Conservation (phyloP, 1,140 invertebrate species). For the Drosophila suzukii region DNA sequence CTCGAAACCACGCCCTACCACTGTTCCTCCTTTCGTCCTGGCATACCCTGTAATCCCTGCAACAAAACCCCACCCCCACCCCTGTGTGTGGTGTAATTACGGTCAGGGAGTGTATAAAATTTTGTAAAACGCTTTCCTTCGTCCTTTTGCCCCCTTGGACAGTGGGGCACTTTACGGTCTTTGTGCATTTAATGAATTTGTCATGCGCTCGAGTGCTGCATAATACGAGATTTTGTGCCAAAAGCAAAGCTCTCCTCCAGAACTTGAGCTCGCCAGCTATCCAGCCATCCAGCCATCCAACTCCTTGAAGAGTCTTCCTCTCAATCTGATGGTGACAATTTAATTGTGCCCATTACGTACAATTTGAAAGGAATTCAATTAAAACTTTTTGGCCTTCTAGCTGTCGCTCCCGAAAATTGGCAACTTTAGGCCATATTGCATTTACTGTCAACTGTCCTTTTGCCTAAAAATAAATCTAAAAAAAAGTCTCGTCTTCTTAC, state of each 20-base stretch:
- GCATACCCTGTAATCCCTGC: slow-evolving; percentile 9
- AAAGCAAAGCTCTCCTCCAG: slow-evolving; percentile 28
- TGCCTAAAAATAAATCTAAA: background rate
- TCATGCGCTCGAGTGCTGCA: slow-evolving; percentile 66
- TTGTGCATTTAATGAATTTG: slow-evolving; percentile 78
- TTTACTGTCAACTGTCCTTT: slow-evolving; percentile 10
- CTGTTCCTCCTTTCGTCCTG: slow-evolving; percentile 5
- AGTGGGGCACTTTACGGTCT: slow-evolving; percentile 61
- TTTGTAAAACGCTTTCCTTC: slow-evolving; percentile 60
- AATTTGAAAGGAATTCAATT: slow-evolving; percentile 80
- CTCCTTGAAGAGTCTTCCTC: slow-evolving; percentile 8
- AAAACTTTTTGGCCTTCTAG: slow-evolving; percentile 65
- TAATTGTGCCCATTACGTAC: slow-evolving; percentile 72
- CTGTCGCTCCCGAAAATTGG: slow-evolving; percentile 18
- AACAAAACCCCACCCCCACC: background rate
- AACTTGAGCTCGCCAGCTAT: slow-evolving; percentile 12
- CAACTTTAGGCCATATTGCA: slow-evolving; percentile 49
- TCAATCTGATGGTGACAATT: slow-evolving; percentile 68
- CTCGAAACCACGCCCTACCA: slow-evolving; percentile 49
- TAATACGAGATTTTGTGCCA: slow-evolving; percentile 56
- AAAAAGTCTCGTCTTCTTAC: slow-evolving; percentile 7
- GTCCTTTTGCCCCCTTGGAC: slow-evolving; percentile 4
- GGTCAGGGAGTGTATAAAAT: slow-evolving; percentile 72
- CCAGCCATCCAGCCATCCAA: background rate
- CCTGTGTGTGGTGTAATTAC: slow-evolving; percentile 62